These are phyloP conservation scores for Cyprinus carpio DNA, from an alignment of 2,113 vertebrate species.

Conservation along the genomic window DNA sequence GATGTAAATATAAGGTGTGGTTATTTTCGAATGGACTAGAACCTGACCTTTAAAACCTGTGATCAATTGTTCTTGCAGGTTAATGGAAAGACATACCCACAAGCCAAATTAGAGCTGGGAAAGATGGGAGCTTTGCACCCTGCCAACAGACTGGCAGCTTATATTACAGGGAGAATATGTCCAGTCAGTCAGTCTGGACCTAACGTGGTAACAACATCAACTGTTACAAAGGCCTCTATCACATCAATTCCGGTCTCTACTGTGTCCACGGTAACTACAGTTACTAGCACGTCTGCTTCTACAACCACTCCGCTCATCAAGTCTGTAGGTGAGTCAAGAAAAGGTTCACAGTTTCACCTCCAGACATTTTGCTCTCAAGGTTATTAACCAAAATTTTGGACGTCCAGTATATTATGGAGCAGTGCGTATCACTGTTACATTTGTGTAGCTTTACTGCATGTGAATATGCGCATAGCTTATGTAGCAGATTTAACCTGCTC, in stretches of 20 bases:
- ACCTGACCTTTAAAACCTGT: not conserved
- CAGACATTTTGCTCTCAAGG: not conserved
- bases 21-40: not conserved
- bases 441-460: not conserved
- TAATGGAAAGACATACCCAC: slow-evolving; percentile 89
- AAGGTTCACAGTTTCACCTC: not conserved
- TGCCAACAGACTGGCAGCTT: slow-evolving; percentile 89
- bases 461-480: not conserved
- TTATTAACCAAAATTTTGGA: not conserved
- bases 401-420: not conserved
- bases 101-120: slow-evolving; percentile 95
- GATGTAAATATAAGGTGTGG: too few relatives aligned
- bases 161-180: slow-evolving; percentile 86
- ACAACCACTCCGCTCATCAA: not conserved
- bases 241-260: not conserved
- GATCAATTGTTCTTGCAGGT: slow-evolving; percentile 75
- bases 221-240: not conserved
- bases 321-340: slow-evolving; percentile 47
- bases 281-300: slow-evolving; percentile 22
- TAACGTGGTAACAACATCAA: slow-evolving; percentile 59
- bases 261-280: slow-evolving; percentile 10
- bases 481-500: slow-evolving; percentile 29
- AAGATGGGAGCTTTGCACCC: slow-evolving; percentile 96
- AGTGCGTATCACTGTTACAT: not conserved
- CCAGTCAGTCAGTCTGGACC: slow-evolving; percentile 44